These are phyloP conservation scores for Temnothorax rugatulus DNA, from an alignment of 2,888 invertebrate genomes.

Conservation along the genomic window DNA sequence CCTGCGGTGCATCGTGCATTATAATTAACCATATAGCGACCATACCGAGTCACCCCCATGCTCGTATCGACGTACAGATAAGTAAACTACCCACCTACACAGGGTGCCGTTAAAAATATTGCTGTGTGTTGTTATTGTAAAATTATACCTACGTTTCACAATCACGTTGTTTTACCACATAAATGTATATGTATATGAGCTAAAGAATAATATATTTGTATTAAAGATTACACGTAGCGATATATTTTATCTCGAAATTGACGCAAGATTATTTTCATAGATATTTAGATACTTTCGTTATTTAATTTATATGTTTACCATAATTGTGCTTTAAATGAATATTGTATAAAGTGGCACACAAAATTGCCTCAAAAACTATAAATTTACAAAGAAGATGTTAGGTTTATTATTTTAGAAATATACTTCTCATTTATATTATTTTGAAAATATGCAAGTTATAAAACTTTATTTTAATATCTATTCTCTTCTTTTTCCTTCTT, in stretches of 20 bases:
- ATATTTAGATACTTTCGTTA: neutral
- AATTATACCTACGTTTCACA: neutral
- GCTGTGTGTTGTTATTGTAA: neutral
- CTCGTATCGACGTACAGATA: slow-evolving; percentile 63
- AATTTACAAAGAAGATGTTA: neutral
- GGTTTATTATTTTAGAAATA: neutral
- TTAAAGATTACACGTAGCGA: neutral
- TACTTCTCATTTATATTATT: neutral
- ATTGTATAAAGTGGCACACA: no score
- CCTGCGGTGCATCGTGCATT: slow-evolving; percentile 72
- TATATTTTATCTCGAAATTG: neutral
- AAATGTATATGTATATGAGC: neutral
- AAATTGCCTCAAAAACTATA: neutral
- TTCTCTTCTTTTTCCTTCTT: no score
- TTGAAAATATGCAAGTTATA: neutral
- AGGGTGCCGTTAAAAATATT: slow-evolving; percentile 52
- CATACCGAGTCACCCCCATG: slow-evolving; percentile 75
- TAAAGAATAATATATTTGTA: neutral
- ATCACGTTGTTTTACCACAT: neutral
- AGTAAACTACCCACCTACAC: slow-evolving; percentile 64
- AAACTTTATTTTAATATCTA: neutral
- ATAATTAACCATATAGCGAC: slow-evolving; percentile 75
- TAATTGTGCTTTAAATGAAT: neutral
- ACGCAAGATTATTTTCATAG: neutral
- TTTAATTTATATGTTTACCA: neutral